A percentile compares a stretch with the other conserved stretches of the same genome.
Conservation (phyloP, 2,797 vertebrate species). For the Tokudaia tokunoshimensis region DNA sequence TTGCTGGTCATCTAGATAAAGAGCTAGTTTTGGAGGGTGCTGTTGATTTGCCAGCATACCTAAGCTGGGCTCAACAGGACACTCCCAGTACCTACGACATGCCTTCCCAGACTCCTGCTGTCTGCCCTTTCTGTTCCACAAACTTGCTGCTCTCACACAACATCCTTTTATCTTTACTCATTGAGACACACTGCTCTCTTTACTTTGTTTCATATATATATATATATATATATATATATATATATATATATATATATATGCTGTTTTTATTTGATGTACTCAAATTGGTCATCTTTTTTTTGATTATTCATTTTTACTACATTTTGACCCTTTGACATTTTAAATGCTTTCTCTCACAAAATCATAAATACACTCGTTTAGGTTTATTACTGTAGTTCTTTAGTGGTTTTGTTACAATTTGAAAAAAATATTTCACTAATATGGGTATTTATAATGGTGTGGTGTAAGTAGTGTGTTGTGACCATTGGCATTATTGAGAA, state of each 20-base stretch:
- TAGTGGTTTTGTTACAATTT: background rate
- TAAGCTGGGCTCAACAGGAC: background rate
- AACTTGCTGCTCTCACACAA: constrained; percentile 47
- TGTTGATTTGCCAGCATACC: constrained; percentile 93
- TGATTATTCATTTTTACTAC: background rate
- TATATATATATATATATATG: background rate
- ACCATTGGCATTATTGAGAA: background rate
- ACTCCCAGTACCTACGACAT: constrained; percentile 73
- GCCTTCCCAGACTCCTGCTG: constrained; percentile 64
- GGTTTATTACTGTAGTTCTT: background rate
- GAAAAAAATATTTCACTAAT: background rate
- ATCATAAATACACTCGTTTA: background rate
- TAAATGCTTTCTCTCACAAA: background rate
- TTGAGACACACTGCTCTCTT: constrained; percentile 54
- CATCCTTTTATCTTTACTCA: background rate
- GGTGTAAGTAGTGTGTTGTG: background rate
- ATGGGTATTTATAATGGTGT: background rate
- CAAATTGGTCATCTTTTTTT: background rate
- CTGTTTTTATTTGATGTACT: background rate
- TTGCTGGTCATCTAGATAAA: constrained; percentile 93
- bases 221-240: background rate
- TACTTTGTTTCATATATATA: background rate
- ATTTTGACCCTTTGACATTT: background rate
- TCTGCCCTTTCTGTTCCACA: constrained; percentile 46
- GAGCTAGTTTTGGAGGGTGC: constrained; percentile 93